Evolutionary conservation across 2,797 vertebrate species (phyloP).

Genomic region (Paramormyrops hopkinsi): DNA sequence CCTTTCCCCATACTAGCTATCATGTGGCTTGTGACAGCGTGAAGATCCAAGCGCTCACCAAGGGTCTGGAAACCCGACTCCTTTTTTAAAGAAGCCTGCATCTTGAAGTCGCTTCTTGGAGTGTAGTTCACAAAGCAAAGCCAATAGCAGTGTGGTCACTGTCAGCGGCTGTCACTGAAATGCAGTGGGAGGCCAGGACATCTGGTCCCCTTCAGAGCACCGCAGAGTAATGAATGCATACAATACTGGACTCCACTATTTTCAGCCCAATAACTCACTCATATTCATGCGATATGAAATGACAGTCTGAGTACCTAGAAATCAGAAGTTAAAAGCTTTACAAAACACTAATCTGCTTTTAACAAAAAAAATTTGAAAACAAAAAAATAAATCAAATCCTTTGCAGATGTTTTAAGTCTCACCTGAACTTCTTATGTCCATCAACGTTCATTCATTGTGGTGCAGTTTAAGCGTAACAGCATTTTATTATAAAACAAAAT

Average conservation of each 20-base stretch:
- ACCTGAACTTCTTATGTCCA: not conserved
- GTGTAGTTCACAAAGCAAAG: not conserved
- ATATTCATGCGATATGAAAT: not conserved
- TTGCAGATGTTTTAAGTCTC: not conserved
- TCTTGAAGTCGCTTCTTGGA: not conserved
- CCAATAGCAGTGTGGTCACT: not conserved
- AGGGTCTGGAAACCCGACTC: not conserved
- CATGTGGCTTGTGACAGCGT: not conserved
- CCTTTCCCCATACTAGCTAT: not conserved
- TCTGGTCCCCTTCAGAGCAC: not conserved
- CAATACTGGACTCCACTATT: not conserved
- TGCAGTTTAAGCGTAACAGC: not conserved
- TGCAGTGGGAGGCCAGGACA: not conserved
- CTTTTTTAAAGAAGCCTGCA: not conserved
- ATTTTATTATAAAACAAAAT: slow-evolving; percentile 18
- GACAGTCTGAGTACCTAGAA: not conserved
- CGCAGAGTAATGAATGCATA: not conserved
- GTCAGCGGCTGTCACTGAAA: not conserved
- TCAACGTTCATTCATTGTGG: not conserved
- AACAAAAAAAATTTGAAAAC: not conserved
- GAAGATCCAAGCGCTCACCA: not conserved
- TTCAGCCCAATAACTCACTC: not conserved
- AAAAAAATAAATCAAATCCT: not conserved
- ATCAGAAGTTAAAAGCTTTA: not conserved
- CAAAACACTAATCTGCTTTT: not conserved